Base-by-base conservation (phyloP, 2,888 invertebrate species). In the Archips xylosteana region DNA sequence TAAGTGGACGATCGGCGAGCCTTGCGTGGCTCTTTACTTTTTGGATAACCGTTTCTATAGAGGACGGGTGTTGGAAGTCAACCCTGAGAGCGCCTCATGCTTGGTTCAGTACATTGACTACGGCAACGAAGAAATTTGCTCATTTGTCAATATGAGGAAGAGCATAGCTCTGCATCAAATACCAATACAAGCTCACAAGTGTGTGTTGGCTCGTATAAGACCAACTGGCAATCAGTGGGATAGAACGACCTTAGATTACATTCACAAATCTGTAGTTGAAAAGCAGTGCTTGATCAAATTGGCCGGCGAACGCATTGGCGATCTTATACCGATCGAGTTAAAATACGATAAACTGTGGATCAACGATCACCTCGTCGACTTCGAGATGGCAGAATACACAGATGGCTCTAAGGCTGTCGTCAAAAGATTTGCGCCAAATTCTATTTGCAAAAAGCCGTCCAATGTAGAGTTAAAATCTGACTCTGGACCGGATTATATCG, bases 31-130 rank as follows among this genome's bases (percentile, higher is more conserved):
- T 0, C 91, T 95, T 74, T 97, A 95, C 87, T 96, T 95, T 79
- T 77, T 92, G 15, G 96, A 97, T 82, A 92, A 95, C 10, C 90
- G 92, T 15, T 97, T 96, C 95, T 98, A 98, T 86, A 95, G 98
- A 73, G 97, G 96, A 6, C 90, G 92, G 81, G 94, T 97, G 2
- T 0, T 91, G 1, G 86, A 94, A 68, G 89, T 95, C 0, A 83
- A 90, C 57, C 79, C 87, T 1, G 91, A 94, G 73, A 78, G 88
- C 2, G 80, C 86, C 64, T 80, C 83, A 68, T 90, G 96, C 76
- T 76, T 92, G 70, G 96, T 98, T 0, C 92, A 95, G 68, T 98
- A 97, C 88, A 95, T 98, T 1, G 98, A 98, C 89, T 98, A 97
- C 83, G 98, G 98, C 0, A 98, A 97, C 83, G 92, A 95, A 57